Evolutionary conservation across 2,113 vertebrate species (phyloP), one percentile per base, ranked within the genome.

Genomic region (Brachypodius melanocephalos): DNA sequence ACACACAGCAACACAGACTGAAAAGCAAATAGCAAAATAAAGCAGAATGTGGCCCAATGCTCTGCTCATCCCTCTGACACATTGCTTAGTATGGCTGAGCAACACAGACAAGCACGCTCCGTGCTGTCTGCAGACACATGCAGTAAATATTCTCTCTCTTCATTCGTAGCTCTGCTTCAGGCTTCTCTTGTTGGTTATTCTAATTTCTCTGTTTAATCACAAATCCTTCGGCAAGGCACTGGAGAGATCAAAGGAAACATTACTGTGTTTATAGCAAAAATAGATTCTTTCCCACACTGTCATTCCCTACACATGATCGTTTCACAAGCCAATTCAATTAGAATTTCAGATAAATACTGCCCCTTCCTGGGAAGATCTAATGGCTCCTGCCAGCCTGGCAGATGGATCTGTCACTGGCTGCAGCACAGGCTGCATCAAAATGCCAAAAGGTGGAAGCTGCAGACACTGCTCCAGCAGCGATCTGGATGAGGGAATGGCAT

Each of bases 171-270:
- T 90, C 74, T 92, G 88, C 87, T 93, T 88, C 61, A 62, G 63
- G 76, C 24, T 62, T 89, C 69, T 86, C 54, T 89, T 45, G 25
- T 63, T 52, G 78, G 40, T n/a, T 69, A 43, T 81, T 86, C 84
- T 81, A 3, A 3, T 95, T 90, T 84, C 89, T 96, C 55, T 83
- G 19, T 72, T 96, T 96, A 96, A 88, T 97, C 96, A 89, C 95
- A 96, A 71, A 92, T 96, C 81, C 96, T 97, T 95, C 96, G 93
- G 95, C 92, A 94, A 71, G 96, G 95, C 84, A 95, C 97, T 97
- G 88, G 42, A n/a, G 75, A 80, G 65, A 94, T 83, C 63, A 89
- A 85, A 89, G 81, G 49, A 62, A 52, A 80, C 43, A 26, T 80
- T 26, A 48, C 25, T 71, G 80, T 67, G 85, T 79, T 89, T 85